These are phyloP conservation scores for Cebidichthys violaceus DNA, from an alignment of 2,113 vertebrate species.

Conservation along the genomic window DNA sequence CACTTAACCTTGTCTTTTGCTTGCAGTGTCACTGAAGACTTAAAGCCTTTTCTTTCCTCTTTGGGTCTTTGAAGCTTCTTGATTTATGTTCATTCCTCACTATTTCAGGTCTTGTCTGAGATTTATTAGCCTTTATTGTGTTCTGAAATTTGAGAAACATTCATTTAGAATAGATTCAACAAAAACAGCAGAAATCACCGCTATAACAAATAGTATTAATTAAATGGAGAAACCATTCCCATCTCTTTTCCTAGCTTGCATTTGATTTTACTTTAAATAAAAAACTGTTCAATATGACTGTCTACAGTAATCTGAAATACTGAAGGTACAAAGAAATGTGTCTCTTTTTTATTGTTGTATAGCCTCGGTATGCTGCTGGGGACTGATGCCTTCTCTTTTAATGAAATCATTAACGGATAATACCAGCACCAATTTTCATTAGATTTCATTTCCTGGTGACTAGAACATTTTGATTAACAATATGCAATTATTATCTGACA, in stretches of 20 bases:
- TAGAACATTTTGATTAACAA: constrained; percentile 34
- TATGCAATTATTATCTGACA: constrained; percentile 30
- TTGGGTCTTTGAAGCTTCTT: constrained; percentile 13
- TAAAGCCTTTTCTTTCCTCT: constrained; percentile 7
- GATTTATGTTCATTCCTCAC: background rate
- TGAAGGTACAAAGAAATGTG: constrained; percentile 40
- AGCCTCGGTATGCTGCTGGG: constrained; percentile 25
- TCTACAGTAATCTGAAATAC: constrained; percentile 39
- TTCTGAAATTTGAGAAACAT: background rate
- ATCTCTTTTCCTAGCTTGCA: background rate
- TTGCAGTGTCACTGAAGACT: constrained; percentile 31
- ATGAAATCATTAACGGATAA: constrained; percentile 56
- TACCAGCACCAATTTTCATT: constrained; percentile 40
- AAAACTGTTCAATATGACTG: constrained; percentile 30
- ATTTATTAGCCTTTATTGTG: background rate
- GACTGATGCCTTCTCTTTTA: constrained; percentile 33
- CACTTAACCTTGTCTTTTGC: constrained; percentile 45
- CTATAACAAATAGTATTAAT: constrained; percentile 12
- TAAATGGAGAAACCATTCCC: constrained; percentile 11
- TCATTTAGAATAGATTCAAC: background rate
- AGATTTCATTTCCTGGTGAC: constrained; percentile 51
- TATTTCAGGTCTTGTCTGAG: background rate
- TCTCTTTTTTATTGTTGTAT: constrained; percentile 24
- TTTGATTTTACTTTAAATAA: constrained; percentile 28
- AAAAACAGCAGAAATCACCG: constrained; percentile 7